Evolutionary conservation across 2,113 vertebrate species (phyloP).

Genomic region (Aegithalos caudatus): DNA sequence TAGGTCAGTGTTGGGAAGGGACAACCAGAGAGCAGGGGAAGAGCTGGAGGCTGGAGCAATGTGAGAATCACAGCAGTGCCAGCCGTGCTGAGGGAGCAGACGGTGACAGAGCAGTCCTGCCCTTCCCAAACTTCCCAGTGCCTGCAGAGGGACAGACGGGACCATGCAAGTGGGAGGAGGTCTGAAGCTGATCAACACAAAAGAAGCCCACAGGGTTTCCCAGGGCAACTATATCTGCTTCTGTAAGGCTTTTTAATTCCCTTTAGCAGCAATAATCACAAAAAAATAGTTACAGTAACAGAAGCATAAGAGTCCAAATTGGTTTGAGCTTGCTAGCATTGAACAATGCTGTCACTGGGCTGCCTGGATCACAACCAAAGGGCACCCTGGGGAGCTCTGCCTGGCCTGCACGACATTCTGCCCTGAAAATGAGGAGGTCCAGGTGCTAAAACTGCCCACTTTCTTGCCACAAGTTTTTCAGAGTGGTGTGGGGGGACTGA

Average conservation of each 20-base stretch:
- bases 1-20: accelerated
- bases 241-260: neutral
- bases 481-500: neutral
- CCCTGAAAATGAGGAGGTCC: neutral
- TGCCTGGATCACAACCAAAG: too few relatives aligned
- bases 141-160: neutral
- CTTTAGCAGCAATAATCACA: neutral
- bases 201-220: neutral
- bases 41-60: accelerated
- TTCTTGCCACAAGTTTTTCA: accelerated
- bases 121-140: neutral
- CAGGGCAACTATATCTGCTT: neutral
- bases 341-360: neutral
- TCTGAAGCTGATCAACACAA: neutral
- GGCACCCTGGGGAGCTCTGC: neutral
- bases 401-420: accelerated
- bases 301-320: neutral
- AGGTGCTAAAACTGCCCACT: neutral
- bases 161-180: accelerated
- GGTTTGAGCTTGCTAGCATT: accelerated
- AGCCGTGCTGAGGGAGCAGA: neutral
- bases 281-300: neutral
- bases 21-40: neutral
- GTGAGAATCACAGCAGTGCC: neutral
- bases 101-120: neutral